Conservation (phyloP, 2,113 vertebrate species). For the Tylochromis polylepis region DNA sequence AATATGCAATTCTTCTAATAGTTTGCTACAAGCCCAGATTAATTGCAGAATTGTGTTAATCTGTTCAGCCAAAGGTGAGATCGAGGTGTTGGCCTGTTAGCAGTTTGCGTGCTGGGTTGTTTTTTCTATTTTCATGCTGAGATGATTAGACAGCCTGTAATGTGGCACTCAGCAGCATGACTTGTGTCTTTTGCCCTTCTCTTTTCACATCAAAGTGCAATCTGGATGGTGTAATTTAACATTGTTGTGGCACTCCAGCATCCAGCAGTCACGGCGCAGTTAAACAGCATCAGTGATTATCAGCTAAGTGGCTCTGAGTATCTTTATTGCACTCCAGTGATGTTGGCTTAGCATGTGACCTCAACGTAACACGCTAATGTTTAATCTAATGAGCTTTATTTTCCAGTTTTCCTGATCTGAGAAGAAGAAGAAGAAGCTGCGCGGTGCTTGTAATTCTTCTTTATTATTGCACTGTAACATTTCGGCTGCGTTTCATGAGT, state of each 20-base stretch:
- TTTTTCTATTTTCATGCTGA: neutral
- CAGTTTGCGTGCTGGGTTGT: neutral
- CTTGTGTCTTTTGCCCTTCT: neutral
- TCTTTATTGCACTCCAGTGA: neutral
- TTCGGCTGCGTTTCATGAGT: neutral
- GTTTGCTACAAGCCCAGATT: neutral
- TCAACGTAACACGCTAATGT: neutral
- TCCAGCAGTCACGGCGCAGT: neutral
- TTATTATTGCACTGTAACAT: neutral
- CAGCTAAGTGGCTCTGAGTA: neutral
- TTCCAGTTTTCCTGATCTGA: neutral
- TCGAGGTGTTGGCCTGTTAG: neutral
- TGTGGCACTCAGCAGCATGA: neutral
- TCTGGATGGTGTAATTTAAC: neutral
- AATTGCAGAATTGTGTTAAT: constrained; percentile 36
- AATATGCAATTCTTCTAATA: constrained; percentile 9
- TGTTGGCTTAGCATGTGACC: neutral
- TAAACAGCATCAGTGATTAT: neutral
- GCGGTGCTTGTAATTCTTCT: neutral
- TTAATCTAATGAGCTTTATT: neutral
- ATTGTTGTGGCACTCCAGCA: neutral
- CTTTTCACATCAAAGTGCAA: neutral
- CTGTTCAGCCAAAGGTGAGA: constrained; percentile 5
- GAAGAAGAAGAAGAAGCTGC: neutral
- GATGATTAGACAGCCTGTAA: neutral